phyloP scores from a whole-genome alignment of 2,888 invertebrate species.

The Pollenia griseotomentosa region DNA sequence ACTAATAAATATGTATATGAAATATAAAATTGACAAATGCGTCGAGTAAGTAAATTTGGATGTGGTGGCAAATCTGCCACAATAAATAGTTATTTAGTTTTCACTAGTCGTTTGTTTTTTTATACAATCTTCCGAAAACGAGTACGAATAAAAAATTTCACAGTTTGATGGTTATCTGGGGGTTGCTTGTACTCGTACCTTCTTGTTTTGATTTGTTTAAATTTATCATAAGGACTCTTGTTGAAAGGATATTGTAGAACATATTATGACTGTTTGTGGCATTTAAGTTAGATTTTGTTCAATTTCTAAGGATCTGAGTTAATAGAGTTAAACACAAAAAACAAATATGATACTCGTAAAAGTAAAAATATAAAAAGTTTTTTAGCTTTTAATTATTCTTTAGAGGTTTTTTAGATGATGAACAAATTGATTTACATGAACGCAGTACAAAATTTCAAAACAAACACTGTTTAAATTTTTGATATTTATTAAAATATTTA shows the following conservation, averaged over 20 bases:
- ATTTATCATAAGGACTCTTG: conserved; percentile 37
- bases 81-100: conserved; percentile 45
- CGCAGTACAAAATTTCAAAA: too few species aligned
- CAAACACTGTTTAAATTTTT: too few species aligned
- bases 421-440: too few species aligned
- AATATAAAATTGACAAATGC: conserved; percentile 22
- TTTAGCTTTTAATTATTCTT: too few species aligned
- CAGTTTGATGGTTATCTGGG: not conserved
- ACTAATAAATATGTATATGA: conserved; percentile 15
- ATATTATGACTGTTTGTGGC: conserved; percentile 70
- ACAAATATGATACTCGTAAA: not conserved
- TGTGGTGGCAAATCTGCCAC: conserved; percentile 42
- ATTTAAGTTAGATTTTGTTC: conserved; percentile 50
- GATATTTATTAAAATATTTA: too few species aligned
- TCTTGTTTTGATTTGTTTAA: conserved; percentile 3
- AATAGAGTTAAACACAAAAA: not conserved
- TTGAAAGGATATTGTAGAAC: conserved; percentile 52
- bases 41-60: conserved; percentile 27
- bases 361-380: too few species aligned
- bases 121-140: not conserved
- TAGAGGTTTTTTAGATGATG: too few species aligned
- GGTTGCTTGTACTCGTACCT: conserved; percentile 24
- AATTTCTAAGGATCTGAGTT: conserved; percentile 4
- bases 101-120: conserved; percentile 6
- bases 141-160: not conserved